Evolutionary conservation across 2,797 vertebrate genomes (phyloP).

Genomic region (Artibeus jamaicensis): DNA sequence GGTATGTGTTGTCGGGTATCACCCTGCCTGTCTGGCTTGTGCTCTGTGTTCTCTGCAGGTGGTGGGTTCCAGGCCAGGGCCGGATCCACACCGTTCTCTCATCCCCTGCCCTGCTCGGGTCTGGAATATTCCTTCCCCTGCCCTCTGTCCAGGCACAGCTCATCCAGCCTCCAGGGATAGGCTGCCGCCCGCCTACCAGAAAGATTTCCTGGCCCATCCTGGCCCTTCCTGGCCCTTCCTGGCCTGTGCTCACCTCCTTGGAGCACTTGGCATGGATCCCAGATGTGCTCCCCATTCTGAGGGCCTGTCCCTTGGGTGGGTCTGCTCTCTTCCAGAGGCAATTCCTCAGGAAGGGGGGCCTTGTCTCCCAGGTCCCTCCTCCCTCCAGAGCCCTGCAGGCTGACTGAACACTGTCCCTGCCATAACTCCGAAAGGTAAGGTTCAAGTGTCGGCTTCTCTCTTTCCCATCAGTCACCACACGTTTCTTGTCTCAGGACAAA

Average conservation of each 20-base stretch:
- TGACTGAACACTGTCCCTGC: background rate
- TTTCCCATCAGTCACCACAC: background rate
- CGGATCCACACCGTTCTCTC: background rate
- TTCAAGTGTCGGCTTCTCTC: rapidly evolving
- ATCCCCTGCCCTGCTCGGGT: background rate
- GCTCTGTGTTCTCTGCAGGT: background rate
- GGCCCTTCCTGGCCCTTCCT: background rate
- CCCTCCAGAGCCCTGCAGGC: background rate
- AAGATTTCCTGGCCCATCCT: background rate
- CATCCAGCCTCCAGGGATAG: background rate
- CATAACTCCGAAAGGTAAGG: background rate
- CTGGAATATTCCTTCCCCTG: background rate
- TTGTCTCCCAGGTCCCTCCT: background rate
- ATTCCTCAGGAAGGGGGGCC: background rate
- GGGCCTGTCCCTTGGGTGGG: background rate
- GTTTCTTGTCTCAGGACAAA: background rate
- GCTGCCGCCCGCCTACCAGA: background rate
- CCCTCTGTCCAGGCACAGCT: background rate
- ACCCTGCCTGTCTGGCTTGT: background rate
- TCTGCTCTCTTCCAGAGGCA: background rate
- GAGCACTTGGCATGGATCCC: background rate
- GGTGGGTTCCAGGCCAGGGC: background rate
- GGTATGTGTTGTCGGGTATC: rapidly evolving
- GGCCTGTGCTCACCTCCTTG: background rate
- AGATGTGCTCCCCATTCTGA: rapidly evolving